Conservation (phyloP, 2,797 vertebrate genomes). For the Scomberomorus guttatus region DNA sequence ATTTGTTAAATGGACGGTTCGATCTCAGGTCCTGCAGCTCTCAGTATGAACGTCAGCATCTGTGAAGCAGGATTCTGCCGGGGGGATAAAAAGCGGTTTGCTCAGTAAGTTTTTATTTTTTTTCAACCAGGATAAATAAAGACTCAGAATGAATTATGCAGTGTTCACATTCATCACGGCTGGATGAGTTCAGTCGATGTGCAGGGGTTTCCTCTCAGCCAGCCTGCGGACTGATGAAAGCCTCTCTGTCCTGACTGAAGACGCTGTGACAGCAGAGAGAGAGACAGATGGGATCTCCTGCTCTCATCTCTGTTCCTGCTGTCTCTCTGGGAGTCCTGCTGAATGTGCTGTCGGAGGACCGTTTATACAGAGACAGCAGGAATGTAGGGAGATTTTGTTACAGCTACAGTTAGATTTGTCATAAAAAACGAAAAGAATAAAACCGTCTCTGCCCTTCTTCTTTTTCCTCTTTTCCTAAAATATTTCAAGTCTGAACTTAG, state of each 20-base stretch:
- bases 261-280: conserved; percentile 11
- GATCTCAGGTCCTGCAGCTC: background rate
- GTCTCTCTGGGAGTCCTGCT: conserved; percentile 22
- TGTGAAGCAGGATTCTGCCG: conserved; percentile 14
- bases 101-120: background rate
- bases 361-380: background rate
- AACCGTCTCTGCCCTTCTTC: background rate
- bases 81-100: background rate
- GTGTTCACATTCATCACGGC: conserved; percentile 26
- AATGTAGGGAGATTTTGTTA: background rate
- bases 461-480: background rate
- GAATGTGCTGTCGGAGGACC: background rate
- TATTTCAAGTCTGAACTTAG: background rate
- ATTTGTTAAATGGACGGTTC: conserved; percentile 19
- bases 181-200: conserved; percentile 31
- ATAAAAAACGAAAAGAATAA: too few relatives aligned
- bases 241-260: conserved; percentile 11
- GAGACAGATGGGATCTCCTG: conserved; percentile 37
- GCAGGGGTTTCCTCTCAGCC: conserved; percentile 44
- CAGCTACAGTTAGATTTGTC: too few relatives aligned
- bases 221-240: conserved; percentile 27
- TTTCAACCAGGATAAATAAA: conserved; percentile 42
- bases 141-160: conserved; percentile 56
- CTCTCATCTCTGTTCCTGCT: conserved; percentile 1
- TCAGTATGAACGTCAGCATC: background rate